phyloP scores from a whole-genome alignment of 2,888 invertebrate species.

The Diloba caeruleocephala region DNA sequence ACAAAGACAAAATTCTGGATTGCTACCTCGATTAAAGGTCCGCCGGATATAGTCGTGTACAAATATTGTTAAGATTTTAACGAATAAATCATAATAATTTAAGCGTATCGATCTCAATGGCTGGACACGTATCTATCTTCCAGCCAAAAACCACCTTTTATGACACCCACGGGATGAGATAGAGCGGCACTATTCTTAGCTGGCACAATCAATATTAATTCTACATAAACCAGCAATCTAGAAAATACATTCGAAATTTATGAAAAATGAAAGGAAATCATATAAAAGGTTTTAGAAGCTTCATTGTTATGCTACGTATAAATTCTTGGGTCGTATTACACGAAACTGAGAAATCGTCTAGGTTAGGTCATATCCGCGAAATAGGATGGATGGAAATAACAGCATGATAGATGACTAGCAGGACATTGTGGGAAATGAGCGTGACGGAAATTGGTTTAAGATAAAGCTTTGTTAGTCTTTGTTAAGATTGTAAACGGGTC shows the following conservation, averaged over 20 bases:
- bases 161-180: too few species aligned
- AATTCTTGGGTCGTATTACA: constrained; percentile 25
- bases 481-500: constrained; percentile 18
- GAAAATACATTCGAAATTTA: constrained; percentile 25
- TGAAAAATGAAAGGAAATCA: constrained; percentile 34
- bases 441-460: constrained; percentile 31
- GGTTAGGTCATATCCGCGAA: constrained; percentile 45
- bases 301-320: constrained; percentile 29
- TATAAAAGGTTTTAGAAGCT: constrained; percentile 31
- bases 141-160: too few species aligned
- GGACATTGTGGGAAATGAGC: constrained; percentile 13
- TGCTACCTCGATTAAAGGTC: too few species aligned
- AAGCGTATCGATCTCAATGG: too few species aligned
- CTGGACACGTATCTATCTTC: too few species aligned
- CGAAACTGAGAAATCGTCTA: constrained; percentile 31
- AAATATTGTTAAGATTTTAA: too few species aligned
- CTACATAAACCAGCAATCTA: constrained; percentile 25
- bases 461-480: constrained; percentile 18
- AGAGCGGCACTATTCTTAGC: too few species aligned
- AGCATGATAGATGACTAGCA: constrained; percentile 43
- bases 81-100: too few species aligned
- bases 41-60: too few species aligned
- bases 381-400: constrained; percentile 43
- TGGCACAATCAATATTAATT: background rate
- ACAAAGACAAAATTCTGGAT: too few species aligned